Percentiles rank a stretch among this genome's conserved stretches.
phyloP scores from a whole-genome alignment of 1,140 invertebrate species.

The Oryctes rhinoceros region DNA sequence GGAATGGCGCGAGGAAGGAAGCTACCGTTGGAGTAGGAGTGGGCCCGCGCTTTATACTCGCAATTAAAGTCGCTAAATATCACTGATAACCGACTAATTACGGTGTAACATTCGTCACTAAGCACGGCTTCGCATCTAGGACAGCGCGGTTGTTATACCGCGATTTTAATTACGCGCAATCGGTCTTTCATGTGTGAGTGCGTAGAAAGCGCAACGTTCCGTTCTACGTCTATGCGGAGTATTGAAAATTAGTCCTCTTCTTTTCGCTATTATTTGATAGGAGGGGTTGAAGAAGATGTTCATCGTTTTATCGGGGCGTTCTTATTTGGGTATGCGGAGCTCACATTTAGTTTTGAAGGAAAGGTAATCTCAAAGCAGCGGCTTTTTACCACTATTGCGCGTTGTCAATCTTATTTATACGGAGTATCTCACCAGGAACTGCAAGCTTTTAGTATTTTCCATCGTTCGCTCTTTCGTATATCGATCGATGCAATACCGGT shows the following conservation, averaged over 20 bases:
- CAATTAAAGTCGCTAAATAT: conserved; percentile 47
- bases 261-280: not conserved
- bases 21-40: conserved; percentile 51
- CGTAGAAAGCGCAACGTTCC: not conserved
- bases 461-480: no score
- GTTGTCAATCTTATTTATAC: no score
- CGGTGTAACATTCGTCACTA: conserved; percentile 29
- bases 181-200: conserved; percentile 29
- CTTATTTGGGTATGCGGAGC: no score
- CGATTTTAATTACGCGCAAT: conserved; percentile 34
- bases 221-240: not conserved
- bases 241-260: conserved; percentile 33
- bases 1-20: conserved; percentile 55
- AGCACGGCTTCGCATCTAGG: conserved; percentile 5
- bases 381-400: no score
- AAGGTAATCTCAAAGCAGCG: no score
- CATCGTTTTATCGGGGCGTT: no score
- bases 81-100: conserved; percentile 40
- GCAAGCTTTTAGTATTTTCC: no score
- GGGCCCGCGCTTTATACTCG: conserved; percentile 48
- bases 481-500: no score
- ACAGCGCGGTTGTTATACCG: conserved; percentile 29
- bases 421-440: no score
- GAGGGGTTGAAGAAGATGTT: not conserved
- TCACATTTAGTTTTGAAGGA: no score